These are phyloP conservation scores for Brienomyrus longianalis DNA, from an alignment of 2,113 vertebrate genomes.

Conservation along the genomic window DNA sequence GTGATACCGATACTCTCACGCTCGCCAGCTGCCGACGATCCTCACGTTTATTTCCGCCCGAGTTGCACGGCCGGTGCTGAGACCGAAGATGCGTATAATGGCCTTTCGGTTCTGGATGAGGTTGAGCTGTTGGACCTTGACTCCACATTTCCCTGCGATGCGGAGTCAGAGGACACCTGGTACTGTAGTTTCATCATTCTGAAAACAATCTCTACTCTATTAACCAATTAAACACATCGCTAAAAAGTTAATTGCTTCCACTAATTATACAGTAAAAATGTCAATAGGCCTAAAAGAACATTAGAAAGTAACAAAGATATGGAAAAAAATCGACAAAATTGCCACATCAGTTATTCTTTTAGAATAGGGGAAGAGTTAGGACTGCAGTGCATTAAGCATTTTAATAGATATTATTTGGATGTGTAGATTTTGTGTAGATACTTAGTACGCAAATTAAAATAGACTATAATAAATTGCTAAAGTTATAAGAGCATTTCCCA, in stretches of 20 bases:
- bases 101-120: constrained; percentile 70
- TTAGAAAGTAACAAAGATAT: not conserved
- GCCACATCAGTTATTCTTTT: not conserved
- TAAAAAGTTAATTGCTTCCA: not conserved
- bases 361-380: not conserved
- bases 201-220: not conserved
- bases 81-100: constrained; percentile 33
- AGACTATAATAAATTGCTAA: not conserved
- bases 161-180: constrained; percentile 75
- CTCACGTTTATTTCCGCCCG: constrained; percentile 53
- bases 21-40: constrained; percentile 58
- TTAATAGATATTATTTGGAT: not conserved
- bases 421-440: not conserved
- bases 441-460: too few relatives aligned
- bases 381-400: not conserved
- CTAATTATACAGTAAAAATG: not conserved
- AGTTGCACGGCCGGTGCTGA: constrained; percentile 34
- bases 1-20: constrained; percentile 56
- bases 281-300: not conserved
- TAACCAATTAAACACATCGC: not conserved
- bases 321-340: not conserved
- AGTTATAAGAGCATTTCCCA: not conserved
- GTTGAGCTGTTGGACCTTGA: constrained; percentile 78
- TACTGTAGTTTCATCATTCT: constrained; percentile 42
- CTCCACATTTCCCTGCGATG: constrained; percentile 47